Percentiles rank a stretch among this genome's conserved stretches.
Conservation (phyloP, 2,113 vertebrate species). For the Todiramphus chloris region DNA sequence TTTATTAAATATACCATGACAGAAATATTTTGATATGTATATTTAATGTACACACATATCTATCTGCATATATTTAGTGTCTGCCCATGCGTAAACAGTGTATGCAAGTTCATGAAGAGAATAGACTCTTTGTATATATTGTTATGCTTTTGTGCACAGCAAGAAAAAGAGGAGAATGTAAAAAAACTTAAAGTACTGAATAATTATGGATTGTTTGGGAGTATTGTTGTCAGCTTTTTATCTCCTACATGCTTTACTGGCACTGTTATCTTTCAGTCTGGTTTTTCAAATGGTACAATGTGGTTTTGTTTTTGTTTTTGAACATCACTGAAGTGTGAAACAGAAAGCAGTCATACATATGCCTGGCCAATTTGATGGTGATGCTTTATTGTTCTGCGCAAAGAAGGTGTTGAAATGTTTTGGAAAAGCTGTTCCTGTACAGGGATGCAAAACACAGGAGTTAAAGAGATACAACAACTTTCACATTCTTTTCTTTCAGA, state of each 20-base stretch:
- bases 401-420: neutral
- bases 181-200: neutral
- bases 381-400: conserved; percentile 30
- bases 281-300: conserved; percentile 42
- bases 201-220: conserved; percentile 23
- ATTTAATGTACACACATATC: neutral
- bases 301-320: neutral
- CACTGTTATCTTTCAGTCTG: conserved; percentile 45
- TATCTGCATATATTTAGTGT: neutral
- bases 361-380: conserved; percentile 21
- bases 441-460: neutral
- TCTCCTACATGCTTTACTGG: conserved; percentile 17
- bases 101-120: neutral
- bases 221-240: conserved; percentile 19
- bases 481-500: neutral
- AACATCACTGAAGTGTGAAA: neutral
- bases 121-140: neutral
- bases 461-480: neutral
- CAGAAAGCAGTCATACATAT: conserved; percentile 7
- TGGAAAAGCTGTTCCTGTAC: neutral
- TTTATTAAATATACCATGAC: neutral
- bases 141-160: neutral
- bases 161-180: neutral
- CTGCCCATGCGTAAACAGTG: neutral
- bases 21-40: neutral